Percentiles rank a stretch among this genome's conserved stretches.
Conservation (phyloP, 2,113 vertebrate species). For the Podocnemis expansa region DNA sequence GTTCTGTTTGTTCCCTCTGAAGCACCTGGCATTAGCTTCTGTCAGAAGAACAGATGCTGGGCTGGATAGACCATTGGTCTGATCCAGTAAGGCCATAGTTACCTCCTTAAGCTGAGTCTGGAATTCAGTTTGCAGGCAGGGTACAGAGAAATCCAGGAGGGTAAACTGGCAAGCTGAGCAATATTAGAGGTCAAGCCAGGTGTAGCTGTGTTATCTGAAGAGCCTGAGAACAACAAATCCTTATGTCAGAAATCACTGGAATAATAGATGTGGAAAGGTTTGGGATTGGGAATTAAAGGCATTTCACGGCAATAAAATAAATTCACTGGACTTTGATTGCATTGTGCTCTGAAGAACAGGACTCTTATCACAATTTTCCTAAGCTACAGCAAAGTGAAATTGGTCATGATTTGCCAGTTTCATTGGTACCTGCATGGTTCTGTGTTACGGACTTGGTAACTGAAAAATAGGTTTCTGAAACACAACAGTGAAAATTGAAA, state of each 20-base stretch:
- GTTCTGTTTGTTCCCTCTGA: no score
- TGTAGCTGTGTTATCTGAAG: not conserved
- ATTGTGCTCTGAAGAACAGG: not conserved
- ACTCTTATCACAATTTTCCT: not conserved
- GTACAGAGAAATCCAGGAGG: not conserved
- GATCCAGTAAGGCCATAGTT: no score
- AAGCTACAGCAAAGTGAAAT: not conserved
- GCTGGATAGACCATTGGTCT: no score
- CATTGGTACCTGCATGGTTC: not conserved
- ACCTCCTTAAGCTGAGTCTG: no score
- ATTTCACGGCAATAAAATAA: not conserved
- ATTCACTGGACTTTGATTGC: not conserved
- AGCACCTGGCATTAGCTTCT: no score
- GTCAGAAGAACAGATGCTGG: no score
- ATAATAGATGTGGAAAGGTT: not conserved
- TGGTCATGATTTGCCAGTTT: not conserved
- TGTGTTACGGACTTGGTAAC: not conserved
- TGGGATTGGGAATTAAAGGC: not conserved
- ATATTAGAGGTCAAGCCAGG: constrained; percentile 26
- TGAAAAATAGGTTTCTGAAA: not conserved
- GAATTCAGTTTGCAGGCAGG: not conserved
- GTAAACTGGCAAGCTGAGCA: not conserved
- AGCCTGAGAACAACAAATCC: not conserved
- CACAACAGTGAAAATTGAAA: not conserved
- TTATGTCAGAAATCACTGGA: constrained; percentile 1